phyloP scores from a whole-genome alignment of 2,888 invertebrate species.

The Trichopria drosophilae region DNA sequence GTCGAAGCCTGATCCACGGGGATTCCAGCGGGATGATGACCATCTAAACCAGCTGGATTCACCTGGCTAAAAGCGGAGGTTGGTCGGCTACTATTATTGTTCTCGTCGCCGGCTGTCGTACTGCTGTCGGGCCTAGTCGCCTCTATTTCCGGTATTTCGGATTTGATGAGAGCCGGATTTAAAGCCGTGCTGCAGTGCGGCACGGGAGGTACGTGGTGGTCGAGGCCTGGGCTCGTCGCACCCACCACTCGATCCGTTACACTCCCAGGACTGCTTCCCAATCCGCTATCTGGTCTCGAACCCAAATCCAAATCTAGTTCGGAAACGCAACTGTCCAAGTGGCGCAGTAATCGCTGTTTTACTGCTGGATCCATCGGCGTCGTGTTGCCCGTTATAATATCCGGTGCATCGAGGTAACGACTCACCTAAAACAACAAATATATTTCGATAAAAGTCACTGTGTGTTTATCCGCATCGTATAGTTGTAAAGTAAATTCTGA shows the following conservation, averaged over 20 bases:
- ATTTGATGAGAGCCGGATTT: conserved; percentile 40
- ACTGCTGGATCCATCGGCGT: conserved; percentile 64
- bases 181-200: conserved; percentile 57
- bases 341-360: conserved; percentile 64
- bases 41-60: conserved; percentile 43
- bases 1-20: conserved; percentile 41
- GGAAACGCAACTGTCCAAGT: conserved; percentile 66
- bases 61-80: conserved; percentile 51
- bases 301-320: conserved; percentile 66
- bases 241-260: conserved; percentile 52
- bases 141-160: conserved; percentile 44
- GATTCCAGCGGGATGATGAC: conserved; percentile 41
- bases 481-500: background rate
- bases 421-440: conserved; percentile 56
- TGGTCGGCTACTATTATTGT: conserved; percentile 58
- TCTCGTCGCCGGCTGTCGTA: conserved; percentile 58
- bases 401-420: conserved; percentile 65
- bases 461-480: background rate
- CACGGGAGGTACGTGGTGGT: conserved; percentile 51
- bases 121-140: conserved; percentile 56
- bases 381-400: conserved; percentile 63
- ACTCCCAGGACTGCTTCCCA: conserved; percentile 56
- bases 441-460: too few species aligned
- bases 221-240: conserved; percentile 49
- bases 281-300: conserved; percentile 54